Conservation (phyloP, 2,113 vertebrate genomes). For the Chascanopsetta lugubris region DNA sequence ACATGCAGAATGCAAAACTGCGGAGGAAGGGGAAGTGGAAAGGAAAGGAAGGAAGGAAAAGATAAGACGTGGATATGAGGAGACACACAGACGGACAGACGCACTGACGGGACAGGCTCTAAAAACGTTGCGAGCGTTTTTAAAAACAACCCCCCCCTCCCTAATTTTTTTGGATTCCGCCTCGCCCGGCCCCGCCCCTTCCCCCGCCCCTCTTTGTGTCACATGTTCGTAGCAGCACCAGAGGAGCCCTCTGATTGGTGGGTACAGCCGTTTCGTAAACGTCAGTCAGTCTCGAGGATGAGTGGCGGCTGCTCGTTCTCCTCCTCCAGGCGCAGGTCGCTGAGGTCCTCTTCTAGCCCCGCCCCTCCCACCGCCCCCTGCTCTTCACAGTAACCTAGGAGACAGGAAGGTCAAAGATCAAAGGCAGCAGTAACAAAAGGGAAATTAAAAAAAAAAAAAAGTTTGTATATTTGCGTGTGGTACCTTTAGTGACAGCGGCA, state of each 20-base stretch:
- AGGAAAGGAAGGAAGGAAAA: constrained; percentile 61
- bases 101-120: constrained; percentile 81
- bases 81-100: constrained; percentile 54
- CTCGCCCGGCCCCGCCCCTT: too few species aligned
- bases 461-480: not conserved
- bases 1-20: constrained; percentile 89
- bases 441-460: not conserved
- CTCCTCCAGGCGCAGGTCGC: constrained; percentile 88
- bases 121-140: constrained; percentile 72
- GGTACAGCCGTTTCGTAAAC: constrained; percentile 66
- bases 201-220: constrained; percentile 80
- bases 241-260: constrained; percentile 80
- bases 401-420: constrained; percentile 28
- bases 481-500: constrained; percentile 87
- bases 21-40: not conserved
- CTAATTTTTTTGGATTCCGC: constrained; percentile 76
- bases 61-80: constrained; percentile 44
- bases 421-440: not conserved
- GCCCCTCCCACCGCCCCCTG: constrained; percentile 91
- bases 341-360: constrained; percentile 91
- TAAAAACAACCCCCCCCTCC: constrained; percentile 46
- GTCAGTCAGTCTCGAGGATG: constrained; percentile 94
- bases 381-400: constrained; percentile 91
- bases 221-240: constrained; percentile 89
- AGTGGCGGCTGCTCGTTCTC: constrained; percentile 98